phyloP scores from a whole-genome alignment of 2,797 vertebrate genomes.

The Onychomys arenicola region DNA sequence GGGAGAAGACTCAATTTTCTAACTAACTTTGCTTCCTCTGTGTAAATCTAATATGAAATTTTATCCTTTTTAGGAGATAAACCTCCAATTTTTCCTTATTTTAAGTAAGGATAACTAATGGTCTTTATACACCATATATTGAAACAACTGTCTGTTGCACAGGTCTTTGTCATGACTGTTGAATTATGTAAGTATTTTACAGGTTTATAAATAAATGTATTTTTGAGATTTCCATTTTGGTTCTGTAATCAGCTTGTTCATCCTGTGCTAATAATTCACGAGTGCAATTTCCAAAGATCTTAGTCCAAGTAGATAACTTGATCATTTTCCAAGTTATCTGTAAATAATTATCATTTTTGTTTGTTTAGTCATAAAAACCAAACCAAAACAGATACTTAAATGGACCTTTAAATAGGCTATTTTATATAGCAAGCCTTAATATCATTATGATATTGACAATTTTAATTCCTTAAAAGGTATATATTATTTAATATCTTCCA shows the following conservation, averaged over 20 bases:
- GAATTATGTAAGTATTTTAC: not conserved
- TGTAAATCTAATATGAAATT: not conserved
- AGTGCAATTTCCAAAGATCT: not conserved
- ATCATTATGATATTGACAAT: not conserved
- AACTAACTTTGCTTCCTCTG: not conserved
- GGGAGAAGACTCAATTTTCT: not conserved
- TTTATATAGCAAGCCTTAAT: not conserved
- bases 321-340: conserved; percentile 9
- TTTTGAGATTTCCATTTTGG: not conserved
- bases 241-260: not conserved
- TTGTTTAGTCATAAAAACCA: not conserved
- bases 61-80: not conserved
- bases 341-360: not conserved
- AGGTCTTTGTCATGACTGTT: not conserved
- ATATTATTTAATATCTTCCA: not conserved
- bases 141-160: not conserved
- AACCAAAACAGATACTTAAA: not conserved
- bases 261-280: not conserved
- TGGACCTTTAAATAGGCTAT: not conserved
- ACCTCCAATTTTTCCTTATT: not conserved
- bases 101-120: not conserved
- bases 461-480: not conserved
- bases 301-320: not conserved
- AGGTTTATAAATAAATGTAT: not conserved
- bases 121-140: not conserved